Evolutionary conservation across 2,888 invertebrate species (phyloP), one percentile per base, ranked within the genome.

Genomic region (Eupelmus urozonus): DNA sequence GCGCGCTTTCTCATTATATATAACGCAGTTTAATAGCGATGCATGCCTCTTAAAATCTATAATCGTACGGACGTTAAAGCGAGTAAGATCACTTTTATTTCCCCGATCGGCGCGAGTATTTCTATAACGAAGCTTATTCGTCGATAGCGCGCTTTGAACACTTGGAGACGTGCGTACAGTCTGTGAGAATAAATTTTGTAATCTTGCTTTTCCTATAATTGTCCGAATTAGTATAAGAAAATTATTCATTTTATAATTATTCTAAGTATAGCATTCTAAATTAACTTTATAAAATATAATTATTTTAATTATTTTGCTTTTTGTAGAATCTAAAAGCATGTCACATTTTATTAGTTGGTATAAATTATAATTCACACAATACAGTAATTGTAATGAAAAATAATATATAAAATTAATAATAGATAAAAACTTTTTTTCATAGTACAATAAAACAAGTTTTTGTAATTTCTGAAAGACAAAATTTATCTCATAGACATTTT

Each of bases 31-130:
- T 2, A 9, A 13, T 11, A 87, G 86, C 85, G 83, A 85, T 85
- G 82, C 78, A 78, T 79, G 34, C 9, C 81, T 80, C 81, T 82
- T 80, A 77, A 82, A 83, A 82, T 84, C 82, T 82, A 82, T 84
- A 84, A 85, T 62, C 81, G 84, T 87, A 85, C 84, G 85, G 85
- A 86, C 87, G 85, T 86, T 86, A 85, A 87, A 88, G 86, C 85
- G 85, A 85, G 85, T 86, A 85, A 87, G 86, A 86, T 86, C 85
- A 87, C 86, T 86, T 87, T 85, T 45, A 13, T 45, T 13, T 13
- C 13, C 16, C 20, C 45, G 42, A 66, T 62, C 55, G 34, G 66
- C 34, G 51, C 51, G 23, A 49, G 49, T 60, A 16, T 27, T 11
- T 59, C 20, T 40, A 11, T 57, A 27, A 34, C 20, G 27, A 45